phyloP scores from a whole-genome alignment of 2,113 vertebrate genomes.

The Condylura cristata region DNA sequence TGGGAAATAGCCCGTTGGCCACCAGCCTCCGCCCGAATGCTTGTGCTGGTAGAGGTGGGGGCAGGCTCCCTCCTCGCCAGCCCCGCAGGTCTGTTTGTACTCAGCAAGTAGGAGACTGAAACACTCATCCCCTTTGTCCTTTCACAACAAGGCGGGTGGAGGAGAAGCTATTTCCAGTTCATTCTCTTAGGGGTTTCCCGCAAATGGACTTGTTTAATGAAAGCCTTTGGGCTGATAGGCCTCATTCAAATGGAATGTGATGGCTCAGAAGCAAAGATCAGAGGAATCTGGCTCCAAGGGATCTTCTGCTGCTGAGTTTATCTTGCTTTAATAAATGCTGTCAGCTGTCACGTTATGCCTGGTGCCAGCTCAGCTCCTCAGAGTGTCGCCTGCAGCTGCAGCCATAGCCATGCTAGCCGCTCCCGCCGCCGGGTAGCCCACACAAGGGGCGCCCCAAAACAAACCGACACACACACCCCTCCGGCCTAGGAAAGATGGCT shows the following conservation, averaged over 20 bases:
- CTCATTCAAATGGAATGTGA: conserved; percentile 69
- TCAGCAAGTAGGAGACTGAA: neutral
- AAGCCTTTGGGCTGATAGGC: neutral
- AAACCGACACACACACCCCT: neutral
- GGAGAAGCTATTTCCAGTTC: neutral
- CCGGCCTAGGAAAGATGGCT: neutral
- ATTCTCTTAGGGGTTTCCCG: conserved; percentile 12
- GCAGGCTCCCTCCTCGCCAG: neutral
- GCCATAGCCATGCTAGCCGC: conserved; percentile 54
- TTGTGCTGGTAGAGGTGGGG: fast-evolving
- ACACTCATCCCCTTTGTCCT: neutral
- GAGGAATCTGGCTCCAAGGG: conserved; percentile 19
- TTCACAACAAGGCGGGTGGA: neutral
- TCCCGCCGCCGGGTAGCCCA: conserved; percentile 26
- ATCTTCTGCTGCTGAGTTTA: conserved; percentile 46
- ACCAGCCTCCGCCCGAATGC: neutral
- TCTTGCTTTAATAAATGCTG: conserved; percentile 66
- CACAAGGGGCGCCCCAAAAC: neutral
- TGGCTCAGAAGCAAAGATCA: conserved; percentile 1
- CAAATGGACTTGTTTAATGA: conserved; percentile 57
- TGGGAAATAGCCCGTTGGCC: neutral
- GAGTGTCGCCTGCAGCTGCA: conserved; percentile 28
- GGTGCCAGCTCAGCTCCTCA: conserved; percentile 58
- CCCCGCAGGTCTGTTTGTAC: neutral
- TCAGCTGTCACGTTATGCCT: conserved; percentile 43